phyloP scores from a whole-genome alignment of 1,140 invertebrate genomes.

The Eupeodes corollae region DNA sequence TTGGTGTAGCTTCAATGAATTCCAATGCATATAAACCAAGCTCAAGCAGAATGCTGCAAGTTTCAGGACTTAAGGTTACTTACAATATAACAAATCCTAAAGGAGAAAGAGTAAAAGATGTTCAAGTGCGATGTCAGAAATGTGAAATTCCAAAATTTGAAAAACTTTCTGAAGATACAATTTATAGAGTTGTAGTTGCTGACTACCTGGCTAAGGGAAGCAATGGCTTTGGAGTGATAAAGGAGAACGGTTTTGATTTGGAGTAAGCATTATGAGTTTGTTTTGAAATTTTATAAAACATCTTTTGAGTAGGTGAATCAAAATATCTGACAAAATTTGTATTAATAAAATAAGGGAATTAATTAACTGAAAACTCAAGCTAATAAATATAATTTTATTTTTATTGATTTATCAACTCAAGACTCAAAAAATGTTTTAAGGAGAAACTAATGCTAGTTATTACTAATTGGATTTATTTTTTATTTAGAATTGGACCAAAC shows the following conservation, averaged over 20 bases:
- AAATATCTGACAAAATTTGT: too few species aligned
- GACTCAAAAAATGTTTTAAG: too few species aligned
- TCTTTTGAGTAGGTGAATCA: too few species aligned
- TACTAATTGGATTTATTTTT: not conserved
- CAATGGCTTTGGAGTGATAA: constrained; percentile 44
- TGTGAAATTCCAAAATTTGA: constrained; percentile 54
- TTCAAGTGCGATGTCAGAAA: constrained; percentile 47
- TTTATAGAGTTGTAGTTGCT: constrained; percentile 52
- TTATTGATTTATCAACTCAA: too few species aligned
- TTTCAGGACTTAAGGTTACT: constrained; percentile 39
- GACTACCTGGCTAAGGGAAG: constrained; percentile 56
- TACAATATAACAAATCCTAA: constrained; percentile 40
- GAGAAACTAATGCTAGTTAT: too few species aligned
- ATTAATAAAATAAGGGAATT: too few species aligned
- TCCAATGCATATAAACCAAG: constrained; percentile 19
- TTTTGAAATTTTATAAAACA: too few species aligned
- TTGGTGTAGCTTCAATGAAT: constrained; percentile 40
- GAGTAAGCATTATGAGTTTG: constrained; percentile 9
- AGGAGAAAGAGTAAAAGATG: constrained; percentile 44
- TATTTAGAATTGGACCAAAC: constrained; percentile 12
- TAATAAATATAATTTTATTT: too few species aligned
- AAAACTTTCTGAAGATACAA: constrained; percentile 36
- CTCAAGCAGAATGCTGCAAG: constrained; percentile 46
- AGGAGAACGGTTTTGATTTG: constrained; percentile 16
- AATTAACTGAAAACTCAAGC: too few species aligned